These are phyloP conservation scores for Diachasma alloeum DNA, from an alignment of 1,140 invertebrate genomes.

Conservation along the genomic window DNA sequence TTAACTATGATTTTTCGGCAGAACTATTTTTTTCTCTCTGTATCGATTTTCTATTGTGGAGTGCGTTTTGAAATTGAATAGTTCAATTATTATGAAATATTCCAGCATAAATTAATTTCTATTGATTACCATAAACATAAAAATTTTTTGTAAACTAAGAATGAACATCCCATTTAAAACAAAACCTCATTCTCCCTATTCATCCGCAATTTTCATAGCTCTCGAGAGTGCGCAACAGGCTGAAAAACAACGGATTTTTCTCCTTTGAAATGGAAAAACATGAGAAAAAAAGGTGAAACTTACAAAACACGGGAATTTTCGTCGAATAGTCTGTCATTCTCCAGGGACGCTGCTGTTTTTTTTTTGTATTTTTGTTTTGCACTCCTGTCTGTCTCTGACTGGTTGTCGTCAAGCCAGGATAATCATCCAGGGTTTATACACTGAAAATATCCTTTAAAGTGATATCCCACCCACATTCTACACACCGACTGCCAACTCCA, in stretches of 20 bases:
- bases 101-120: too few species aligned
- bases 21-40: too few species aligned
- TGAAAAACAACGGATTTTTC: background rate
- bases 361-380: background rate
- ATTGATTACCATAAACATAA: too few species aligned
- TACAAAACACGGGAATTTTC: background rate
- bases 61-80: too few species aligned
- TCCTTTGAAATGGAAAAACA: background rate
- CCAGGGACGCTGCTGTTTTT: background rate
- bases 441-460: conserved; percentile 20
- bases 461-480: conserved; percentile 5
- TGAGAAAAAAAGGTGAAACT: background rate
- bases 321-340: background rate
- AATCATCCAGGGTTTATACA: background rate
- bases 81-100: too few species aligned
- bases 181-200: background rate
- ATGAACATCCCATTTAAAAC: too few species aligned
- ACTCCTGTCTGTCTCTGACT: background rate
- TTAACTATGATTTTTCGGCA: too few species aligned
- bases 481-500: background rate
- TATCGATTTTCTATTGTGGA: too few species aligned
- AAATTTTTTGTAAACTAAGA: too few species aligned
- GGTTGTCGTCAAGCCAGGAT: conserved; percentile 11
- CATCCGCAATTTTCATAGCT: background rate
- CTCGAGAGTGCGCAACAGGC: background rate